Evolutionary conservation across 1,140 invertebrate species (phyloP), one percentile per base, ranked within the genome.

Genomic region (Drosophila leontia): DNA sequence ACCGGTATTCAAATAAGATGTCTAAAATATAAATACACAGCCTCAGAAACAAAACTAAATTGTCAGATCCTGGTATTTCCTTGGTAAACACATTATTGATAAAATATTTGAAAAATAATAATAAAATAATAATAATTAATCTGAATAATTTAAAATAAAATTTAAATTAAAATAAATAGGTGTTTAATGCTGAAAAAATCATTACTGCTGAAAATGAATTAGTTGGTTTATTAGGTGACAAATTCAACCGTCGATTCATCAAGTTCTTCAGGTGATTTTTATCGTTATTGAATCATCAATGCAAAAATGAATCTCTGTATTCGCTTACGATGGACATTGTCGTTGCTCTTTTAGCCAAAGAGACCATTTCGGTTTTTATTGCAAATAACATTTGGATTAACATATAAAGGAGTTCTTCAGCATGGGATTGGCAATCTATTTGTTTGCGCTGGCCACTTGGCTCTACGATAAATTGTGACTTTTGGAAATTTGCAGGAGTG

Each of bases 401-500:
- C 82, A 84, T 85, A 86, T 86, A 85, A 71, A 85, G 47, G 48
- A 63, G 55, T 62, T 74, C 50, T 65, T 39, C 51, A 60, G 47
- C 60, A 48, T 47, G 45, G 44, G 9, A 42, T 45, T 58, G 32
- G 58, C 68, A 44, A 82, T 85, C 60, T 64, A 69, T 86, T 78
- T 78, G 82, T 34, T 26, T 29, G 19, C 58, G 60, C 63, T 69
- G 74, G 76, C 82, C 76, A 85, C 82, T 85, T 83, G 79, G 67
- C 67, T 48, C 55, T 37, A 69, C 78, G 62, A 85, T 85, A 85
- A 85, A 85, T 85, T 78, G 77, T 74, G 64, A 78, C 51, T 72
- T 50, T 68, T 56, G 48, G 58, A 53, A 57, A 55, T 56, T 41
- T 81, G 72, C 77, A 56, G 4, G 19, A 56, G 35, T 55, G 51